Conservation (phyloP, 2,113 vertebrate genomes). For the Larimichthys polyactis region DNA sequence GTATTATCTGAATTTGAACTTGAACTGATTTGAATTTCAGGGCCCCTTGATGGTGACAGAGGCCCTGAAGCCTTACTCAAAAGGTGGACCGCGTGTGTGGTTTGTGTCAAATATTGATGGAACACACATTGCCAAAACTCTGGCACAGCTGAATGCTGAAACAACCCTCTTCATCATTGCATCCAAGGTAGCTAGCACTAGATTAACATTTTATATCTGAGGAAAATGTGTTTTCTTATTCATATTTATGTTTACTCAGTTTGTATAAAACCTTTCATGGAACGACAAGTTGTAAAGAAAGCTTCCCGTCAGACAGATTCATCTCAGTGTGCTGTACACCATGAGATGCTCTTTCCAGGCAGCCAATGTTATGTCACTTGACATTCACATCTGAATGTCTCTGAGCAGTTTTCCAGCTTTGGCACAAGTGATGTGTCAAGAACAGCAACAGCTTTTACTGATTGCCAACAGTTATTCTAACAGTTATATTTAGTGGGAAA, state of each 20-base stretch:
- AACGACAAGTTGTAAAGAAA: not conserved
- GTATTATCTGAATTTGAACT: not conserved
- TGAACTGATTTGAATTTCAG: slow-evolving; percentile 71
- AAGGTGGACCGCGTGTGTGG: slow-evolving; percentile 93
- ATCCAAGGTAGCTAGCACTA: slow-evolving; percentile 89
- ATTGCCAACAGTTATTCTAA: not conserved
- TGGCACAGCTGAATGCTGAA: slow-evolving; percentile 91
- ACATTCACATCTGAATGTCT: slow-evolving; percentile 6
- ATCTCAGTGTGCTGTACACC: not conserved
- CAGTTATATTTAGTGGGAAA: not conserved
- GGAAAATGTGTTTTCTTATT: not conserved
- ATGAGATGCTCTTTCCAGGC: not conserved
- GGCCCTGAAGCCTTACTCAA: slow-evolving; percentile 93
- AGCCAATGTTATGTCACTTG: not conserved
- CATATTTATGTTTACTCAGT: not conserved
- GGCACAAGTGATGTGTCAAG: not conserved
- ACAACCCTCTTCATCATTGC: slow-evolving; percentile 95
- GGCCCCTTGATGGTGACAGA: slow-evolving; percentile 98
- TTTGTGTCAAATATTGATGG: slow-evolving; percentile 99
- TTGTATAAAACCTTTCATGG: not conserved
- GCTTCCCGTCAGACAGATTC: slow-evolving; percentile 19
- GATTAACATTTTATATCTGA: not conserved
- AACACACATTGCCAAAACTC: slow-evolving; percentile 95
- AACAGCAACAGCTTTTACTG: not conserved
- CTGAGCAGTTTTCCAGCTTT: not conserved